Percentiles rank a stretch among this genome's conserved stretches.
phyloP scores from a whole-genome alignment of 2,113 vertebrate genomes.

The Catharus bicknelli region DNA sequence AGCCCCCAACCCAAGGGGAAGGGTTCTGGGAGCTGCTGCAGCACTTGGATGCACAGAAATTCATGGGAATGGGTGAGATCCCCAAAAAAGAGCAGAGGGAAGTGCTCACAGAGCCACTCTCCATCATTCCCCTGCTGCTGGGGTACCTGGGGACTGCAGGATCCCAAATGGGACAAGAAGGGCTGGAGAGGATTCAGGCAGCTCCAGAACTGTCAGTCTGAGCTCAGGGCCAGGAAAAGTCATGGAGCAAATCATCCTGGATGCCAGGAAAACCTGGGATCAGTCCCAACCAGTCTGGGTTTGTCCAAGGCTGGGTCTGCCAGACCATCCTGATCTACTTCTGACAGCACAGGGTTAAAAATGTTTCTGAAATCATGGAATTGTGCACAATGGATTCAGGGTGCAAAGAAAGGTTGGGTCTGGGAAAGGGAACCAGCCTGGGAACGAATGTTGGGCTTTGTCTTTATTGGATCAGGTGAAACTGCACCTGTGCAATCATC shows the following conservation, averaged over 20 bases:
- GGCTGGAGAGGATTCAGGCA: neutral
- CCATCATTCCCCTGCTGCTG: neutral
- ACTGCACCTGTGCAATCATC: too few species aligned
- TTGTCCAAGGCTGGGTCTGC: neutral
- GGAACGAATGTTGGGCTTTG: too few species aligned
- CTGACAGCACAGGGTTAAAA: too few species aligned
- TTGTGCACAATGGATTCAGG: too few species aligned
- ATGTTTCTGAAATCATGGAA: too few species aligned
- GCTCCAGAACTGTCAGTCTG: neutral
- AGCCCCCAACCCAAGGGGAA: neutral
- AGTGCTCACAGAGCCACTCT: rapidly evolving
- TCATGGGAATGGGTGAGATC: neutral
- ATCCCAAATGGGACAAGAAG: neutral
- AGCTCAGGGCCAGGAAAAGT: neutral
- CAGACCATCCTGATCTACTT: neutral
- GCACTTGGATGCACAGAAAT: rapidly evolving
- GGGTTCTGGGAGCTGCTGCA: neutral
- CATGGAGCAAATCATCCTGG: neutral
- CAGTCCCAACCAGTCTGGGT: neutral
- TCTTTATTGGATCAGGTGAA: too few species aligned
- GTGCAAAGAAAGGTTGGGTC: too few species aligned
- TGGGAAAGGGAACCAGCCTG: too few species aligned
- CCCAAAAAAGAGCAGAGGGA: neutral
- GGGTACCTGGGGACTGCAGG: neutral
- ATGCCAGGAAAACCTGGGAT: neutral